Evolutionary conservation across 2,797 vertebrate genomes (phyloP), one percentile per base, ranked within the genome.

Genomic region (Leuciscus waleckii): DNA sequence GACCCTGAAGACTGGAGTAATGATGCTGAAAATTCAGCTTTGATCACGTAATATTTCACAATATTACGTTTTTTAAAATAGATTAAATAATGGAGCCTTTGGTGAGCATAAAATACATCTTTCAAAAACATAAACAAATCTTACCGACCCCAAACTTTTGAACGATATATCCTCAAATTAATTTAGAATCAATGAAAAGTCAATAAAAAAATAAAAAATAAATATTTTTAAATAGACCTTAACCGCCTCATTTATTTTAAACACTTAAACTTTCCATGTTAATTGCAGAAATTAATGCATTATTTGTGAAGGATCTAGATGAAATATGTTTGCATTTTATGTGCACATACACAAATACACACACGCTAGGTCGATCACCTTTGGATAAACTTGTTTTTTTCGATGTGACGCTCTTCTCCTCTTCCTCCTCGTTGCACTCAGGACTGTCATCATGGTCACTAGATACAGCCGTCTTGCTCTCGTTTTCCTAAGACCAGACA

Each of bases 381-480:
- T 98, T 98, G 91, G 96, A 96, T 91, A 96, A 93, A 90, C 94
- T 95, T 90, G 46, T 86, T 91, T 96, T 96, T 93, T 96, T 87
- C 92, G 91, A 88, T 93, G 92, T 94, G 94, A 96, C 96, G 93
- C 92, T 96, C 93, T 94, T 96, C 90, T 97, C 96, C 92, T 94
- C 95, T 76, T 97, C 96, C 43, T 93, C 93, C 87, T 96, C 96
- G 91, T 96, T 95, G 93, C 95, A 96, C 90, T 93, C 95, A 92
- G 93, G 92, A 91, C 92, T 95, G 91, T 95, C 93, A 37, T 96
- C 96, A 93, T 95, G 95, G 92, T 96, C 95, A 91, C 94, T 94
- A 84, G 95, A 91, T 89, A 95, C 94, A 92, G 93, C 94, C 90
- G 92, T 95, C 92, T 87, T 65, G 61, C 94, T 93, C 88, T 96